These are phyloP conservation scores for Carterocephalus palaemon DNA, from an alignment of 2,888 invertebrate genomes.

Conservation along the genomic window DNA sequence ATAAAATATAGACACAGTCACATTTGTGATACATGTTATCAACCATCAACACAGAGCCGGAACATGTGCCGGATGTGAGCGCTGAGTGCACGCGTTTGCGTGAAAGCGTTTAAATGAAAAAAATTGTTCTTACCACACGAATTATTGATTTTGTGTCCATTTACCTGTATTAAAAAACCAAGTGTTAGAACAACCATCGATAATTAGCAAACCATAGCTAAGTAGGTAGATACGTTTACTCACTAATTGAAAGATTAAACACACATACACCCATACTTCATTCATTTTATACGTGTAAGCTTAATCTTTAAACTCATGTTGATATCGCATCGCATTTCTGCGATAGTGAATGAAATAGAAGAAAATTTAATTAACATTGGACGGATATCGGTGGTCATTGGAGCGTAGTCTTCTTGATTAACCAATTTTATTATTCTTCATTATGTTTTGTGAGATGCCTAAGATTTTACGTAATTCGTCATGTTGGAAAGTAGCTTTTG, in stretches of 20 bases:
- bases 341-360: conserved; percentile 44
- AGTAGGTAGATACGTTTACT: conserved; percentile 34
- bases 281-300: conserved; percentile 59
- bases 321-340: conserved; percentile 42
- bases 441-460: no score
- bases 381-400: conserved; percentile 39
- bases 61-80: no score
- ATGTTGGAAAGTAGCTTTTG: no score
- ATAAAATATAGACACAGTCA: no score
- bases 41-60: no score
- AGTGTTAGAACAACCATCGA: neutral
- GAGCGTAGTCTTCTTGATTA: conserved; percentile 34
- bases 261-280: conserved; percentile 45
- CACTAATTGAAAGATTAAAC: conserved; percentile 47
- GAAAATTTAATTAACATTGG: conserved; percentile 53
- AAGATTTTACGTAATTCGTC: no score
- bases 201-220: no score
- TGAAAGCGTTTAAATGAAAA: no score
- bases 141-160: conserved; percentile 11
- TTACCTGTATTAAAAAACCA: conserved; percentile 2
- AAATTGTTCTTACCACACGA: conserved; percentile 14
- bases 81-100: no score
- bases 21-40: no score
- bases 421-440: conserved; percentile 26
- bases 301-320: conserved; percentile 41